Evolutionary conservation across 92 coral and sea anemone species (phyloP), one percentile per base, ranked within the genome.

Genomic region (Paramuricea clavata): DNA sequence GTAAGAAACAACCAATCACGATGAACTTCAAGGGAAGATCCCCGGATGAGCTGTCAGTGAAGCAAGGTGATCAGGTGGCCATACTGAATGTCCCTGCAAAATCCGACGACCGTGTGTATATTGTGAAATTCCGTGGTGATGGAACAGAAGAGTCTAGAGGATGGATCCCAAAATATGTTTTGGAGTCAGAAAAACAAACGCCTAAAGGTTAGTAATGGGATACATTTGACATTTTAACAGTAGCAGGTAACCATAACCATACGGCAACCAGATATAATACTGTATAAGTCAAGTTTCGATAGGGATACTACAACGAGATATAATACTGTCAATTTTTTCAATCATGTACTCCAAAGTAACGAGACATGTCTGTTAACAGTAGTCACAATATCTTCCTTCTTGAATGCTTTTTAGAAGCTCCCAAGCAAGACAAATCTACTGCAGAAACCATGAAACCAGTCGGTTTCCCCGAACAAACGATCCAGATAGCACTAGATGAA

Each of bases 101-200:
- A 47, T 79, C 84, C 22, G 56, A 61, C 15, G 74, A 61, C 8
- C 65, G 84, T 59, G 84, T 59, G 41, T 79, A 52, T 61, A 73
- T 79, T 11, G 54, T 79, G 33, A 79, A 59, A 61, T 49, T 79
- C 34, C 73, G 84, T 12, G 73, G 35, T 31, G 84, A 79, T 25
- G 84, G 84, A 22, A 59, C 84, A 39, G 84, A 79, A 61, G 84
- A 79, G 32, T 19, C 73, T 1, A 79, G 73, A 79, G 84, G 84
- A 36, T 79, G 84, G 84, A 26, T 79, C 9, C 72, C 84, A 22
- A 79, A 79, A 34, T 5, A 59, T 60, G 84, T 79, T 42, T 79
- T 79, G 72, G 84, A 79, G 23, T 9, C 62, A 19, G 25, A 54
- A 12, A 10, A 47, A 15, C 52, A 47, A 12, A 6, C 9, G 17